Evolutionary conservation across 2,888 invertebrate species (phyloP).

Genomic region (Lamellibrachia columna): DNA sequence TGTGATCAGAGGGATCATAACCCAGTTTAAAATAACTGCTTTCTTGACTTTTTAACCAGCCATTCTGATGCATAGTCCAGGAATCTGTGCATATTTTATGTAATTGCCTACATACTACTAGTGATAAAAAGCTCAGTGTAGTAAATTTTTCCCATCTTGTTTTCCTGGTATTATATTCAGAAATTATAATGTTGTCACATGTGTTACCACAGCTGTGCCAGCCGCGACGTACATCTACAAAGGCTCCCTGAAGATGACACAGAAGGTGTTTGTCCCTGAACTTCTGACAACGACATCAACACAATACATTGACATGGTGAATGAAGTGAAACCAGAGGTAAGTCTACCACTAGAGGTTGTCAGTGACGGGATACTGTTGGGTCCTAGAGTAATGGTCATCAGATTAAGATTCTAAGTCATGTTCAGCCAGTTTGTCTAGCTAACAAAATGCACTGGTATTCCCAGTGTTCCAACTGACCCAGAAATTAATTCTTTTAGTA

Average conservation of each 20-base stretch:
- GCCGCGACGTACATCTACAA: background rate
- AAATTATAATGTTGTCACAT: background rate
- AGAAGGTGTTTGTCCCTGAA: background rate
- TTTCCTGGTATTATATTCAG: background rate
- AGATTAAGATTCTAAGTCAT: background rate
- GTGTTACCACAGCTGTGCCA: background rate
- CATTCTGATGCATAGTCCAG: too few species aligned
- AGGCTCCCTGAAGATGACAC: background rate
- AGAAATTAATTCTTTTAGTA: background rate
- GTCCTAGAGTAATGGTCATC: too few species aligned
- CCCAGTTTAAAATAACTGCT: too few species aligned
- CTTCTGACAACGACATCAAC: background rate
- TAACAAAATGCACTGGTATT: background rate
- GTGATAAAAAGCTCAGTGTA: too few species aligned
- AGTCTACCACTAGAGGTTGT: background rate
- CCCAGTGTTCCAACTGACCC: background rate
- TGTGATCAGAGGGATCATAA: too few species aligned
- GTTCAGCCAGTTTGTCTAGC: background rate
- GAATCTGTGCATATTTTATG: too few species aligned
- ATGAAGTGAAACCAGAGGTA: constrained; percentile 5
- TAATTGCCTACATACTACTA: too few species aligned
- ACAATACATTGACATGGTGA: background rate
- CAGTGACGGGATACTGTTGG: background rate
- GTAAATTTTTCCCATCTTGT: background rate
- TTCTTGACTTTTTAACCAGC: too few species aligned